Evolutionary conservation across 1,140 invertebrate species (phyloP), one percentile per base, ranked within the genome.

Genomic region (Colletes gigas): DNA sequence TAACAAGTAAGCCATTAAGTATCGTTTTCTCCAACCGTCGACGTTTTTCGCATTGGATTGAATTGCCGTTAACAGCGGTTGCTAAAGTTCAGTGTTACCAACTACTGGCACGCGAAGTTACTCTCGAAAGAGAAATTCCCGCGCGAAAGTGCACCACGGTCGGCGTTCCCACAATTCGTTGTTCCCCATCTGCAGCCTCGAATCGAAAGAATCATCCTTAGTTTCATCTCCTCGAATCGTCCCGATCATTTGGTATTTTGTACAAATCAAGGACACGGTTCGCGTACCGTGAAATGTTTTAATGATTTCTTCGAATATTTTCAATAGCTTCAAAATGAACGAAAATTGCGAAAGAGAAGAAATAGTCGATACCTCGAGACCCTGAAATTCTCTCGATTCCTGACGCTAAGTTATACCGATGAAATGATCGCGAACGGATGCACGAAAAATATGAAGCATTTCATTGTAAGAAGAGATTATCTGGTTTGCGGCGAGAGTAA

Each of bases 401-500:
- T 72, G 69, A 73, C 77, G 21, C 60, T 52, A 47, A 66, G 52
- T 62, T 44, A 30, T 54, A 10, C 8, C 9, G 10, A 50, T 50
- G 14, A 66, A 66, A 54, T 66, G 55, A 65, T 60, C n/a, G 30
- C 52, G 44, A 73, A 69, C 52, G 15, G n/a, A 62, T 54, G 44
- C 59, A 21, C 59, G 57, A 15, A 19, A 44, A 0, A 59, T 41
- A 7, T 2, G 39, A 57, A 44, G 30, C 21, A 30, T 41, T 52
- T 15, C 7, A 14, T 54, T 10, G 14, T 41, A 21, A 15, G 52
- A 19, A 17, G 30, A 62, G 21, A 65, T 73, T 78, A 65, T 52
- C 8, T 17, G 39, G 39, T 77, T 83, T 81, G 63, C 69, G 62
- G 41, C 76, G 71, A 84, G 57, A 71, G 66, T 63, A 66, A 65